Evolutionary conservation across 2,797 vertebrate species (phyloP).

Genomic region (Manis crassicaudata): DNA sequence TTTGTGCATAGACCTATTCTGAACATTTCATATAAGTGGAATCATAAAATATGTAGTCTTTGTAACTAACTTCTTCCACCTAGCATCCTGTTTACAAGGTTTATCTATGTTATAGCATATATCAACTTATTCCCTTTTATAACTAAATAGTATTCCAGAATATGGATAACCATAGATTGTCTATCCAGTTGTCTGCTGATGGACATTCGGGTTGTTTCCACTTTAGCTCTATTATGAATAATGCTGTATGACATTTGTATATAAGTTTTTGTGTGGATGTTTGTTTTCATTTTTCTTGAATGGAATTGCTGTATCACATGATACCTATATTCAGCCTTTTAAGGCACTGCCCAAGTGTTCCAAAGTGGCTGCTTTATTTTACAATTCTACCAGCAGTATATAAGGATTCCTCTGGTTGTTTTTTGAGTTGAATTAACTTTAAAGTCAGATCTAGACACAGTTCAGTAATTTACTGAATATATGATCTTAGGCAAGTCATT

Average conservation of each 20-base stretch:
- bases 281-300: not conserved
- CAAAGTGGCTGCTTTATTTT: not conserved
- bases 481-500: not conserved
- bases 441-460: not conserved
- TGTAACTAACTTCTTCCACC: not conserved
- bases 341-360: not conserved
- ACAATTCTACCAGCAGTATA: not conserved
- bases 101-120: not conserved
- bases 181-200: not conserved
- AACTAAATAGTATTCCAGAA: not conserved
- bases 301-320: not conserved
- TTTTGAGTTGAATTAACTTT: not conserved
- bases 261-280: not conserved
- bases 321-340: not conserved
- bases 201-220: not conserved
- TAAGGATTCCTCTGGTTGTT: not conserved
- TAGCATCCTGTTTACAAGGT: not conserved
- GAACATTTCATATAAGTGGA: not conserved
- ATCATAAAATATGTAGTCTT: not conserved
- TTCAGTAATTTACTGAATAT: not conserved
- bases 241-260: not conserved
- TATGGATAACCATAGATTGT: not conserved
- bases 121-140: not conserved
- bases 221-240: not conserved
- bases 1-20: not conserved